Evolutionary conservation across 2,888 invertebrate genomes (phyloP).

Genomic region (Mythimna impura): DNA sequence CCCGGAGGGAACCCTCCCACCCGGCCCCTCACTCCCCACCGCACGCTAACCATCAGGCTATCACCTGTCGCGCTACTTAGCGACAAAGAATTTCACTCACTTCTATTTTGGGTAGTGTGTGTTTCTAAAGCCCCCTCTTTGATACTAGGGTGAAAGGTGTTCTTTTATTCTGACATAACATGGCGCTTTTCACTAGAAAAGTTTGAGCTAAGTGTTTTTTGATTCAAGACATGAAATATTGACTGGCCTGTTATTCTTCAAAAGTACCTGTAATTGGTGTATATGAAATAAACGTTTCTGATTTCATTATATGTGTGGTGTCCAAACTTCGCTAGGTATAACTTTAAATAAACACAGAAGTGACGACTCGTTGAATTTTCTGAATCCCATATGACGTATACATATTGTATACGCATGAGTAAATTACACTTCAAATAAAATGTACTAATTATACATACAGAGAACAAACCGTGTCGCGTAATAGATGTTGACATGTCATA

Average conservation of each 20-base stretch:
- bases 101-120: constrained; percentile 26
- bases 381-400: neutral
- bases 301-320: neutral
- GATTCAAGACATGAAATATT: neutral
- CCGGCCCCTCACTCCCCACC: constrained; percentile 21
- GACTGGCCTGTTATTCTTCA: too few species aligned
- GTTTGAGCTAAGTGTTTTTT: neutral
- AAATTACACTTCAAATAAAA: constrained; percentile 29
- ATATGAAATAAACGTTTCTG: too few species aligned
- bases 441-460: constrained; percentile 40
- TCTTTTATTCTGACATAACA: neutral
- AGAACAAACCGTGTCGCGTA: neutral
- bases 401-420: constrained; percentile 6
- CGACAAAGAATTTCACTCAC: constrained; percentile 40
- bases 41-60: constrained; percentile 50
- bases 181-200: neutral
- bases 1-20: constrained; percentile 43
- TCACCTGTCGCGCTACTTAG: constrained; percentile 66
- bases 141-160: neutral
- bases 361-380: neutral
- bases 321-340: neutral
- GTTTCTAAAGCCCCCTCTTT: neutral
- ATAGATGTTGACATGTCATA: constrained; percentile 27
- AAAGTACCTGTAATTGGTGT: too few species aligned
- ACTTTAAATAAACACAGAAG: neutral